Evolutionary conservation across 2,113 vertebrate species (phyloP).

Genomic region (Oryctolagus cuniculus): DNA sequence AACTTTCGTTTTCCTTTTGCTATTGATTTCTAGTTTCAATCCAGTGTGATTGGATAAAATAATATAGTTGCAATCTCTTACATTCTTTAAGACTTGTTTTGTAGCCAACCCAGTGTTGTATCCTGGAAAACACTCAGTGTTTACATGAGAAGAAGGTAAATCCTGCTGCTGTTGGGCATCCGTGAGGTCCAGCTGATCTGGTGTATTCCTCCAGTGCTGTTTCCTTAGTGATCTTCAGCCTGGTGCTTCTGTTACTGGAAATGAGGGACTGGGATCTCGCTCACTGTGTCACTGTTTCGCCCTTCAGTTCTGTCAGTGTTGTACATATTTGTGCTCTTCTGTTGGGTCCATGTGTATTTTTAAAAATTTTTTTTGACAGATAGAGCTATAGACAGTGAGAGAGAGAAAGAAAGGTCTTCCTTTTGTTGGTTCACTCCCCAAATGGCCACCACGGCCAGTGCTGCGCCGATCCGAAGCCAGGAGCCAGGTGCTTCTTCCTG

Average conservation of each 20-base stretch:
- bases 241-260: neutral
- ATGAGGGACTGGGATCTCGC: neutral
- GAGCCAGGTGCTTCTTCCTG: no score
- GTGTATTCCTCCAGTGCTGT: neutral
- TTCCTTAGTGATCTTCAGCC: neutral
- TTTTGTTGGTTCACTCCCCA: no score
- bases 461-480: no score
- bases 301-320: neutral
- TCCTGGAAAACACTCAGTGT: neutral
- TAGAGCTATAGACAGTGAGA: no score
- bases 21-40: neutral
- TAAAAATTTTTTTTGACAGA: neutral
- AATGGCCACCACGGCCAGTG: no score
- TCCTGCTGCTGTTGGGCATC: neutral
- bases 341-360: neutral
- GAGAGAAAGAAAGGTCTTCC: no score
- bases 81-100: neutral
- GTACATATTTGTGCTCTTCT: neutral
- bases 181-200: neutral
- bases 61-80: neutral
- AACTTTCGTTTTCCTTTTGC: neutral
- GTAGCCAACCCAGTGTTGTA: neutral
- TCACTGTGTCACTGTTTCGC: neutral
- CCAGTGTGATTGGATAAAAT: neutral
- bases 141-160: no score